Evolutionary conservation across 2,797 vertebrate genomes (phyloP).

Genomic region (Champsocephalus esox): DNA sequence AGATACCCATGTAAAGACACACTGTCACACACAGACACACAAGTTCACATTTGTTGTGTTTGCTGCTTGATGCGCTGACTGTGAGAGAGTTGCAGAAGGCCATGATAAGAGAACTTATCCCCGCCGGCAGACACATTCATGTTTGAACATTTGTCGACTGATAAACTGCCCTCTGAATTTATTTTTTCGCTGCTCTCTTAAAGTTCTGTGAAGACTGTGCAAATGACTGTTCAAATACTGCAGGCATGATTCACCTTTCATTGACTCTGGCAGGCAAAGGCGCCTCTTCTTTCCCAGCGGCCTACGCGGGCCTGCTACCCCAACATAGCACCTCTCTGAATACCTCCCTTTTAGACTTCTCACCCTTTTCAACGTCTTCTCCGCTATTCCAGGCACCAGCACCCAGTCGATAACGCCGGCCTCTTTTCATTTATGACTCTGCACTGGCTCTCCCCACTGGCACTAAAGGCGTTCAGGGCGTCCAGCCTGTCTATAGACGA

Average conservation of each 20-base stretch:
- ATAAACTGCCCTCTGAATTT: conserved; percentile 67
- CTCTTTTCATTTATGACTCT: conserved; percentile 90
- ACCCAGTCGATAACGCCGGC: conserved; percentile 89
- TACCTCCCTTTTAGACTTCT: conserved; percentile 54
- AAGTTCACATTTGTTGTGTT: conserved; percentile 31
- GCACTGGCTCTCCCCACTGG: conserved; percentile 88
- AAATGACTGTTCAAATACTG: conserved; percentile 84
- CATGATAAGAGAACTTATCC: conserved; percentile 77
- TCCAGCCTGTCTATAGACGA: conserved; percentile 83
- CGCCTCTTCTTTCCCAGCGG: conserved; percentile 42
- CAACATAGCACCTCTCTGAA: conserved; percentile 63
- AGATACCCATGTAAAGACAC: conserved; percentile 19
- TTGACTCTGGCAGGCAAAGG: conserved; percentile 54
- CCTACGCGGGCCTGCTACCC: conserved; percentile 41
- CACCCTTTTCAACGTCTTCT: conserved; percentile 51
- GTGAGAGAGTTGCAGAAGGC: conserved; percentile 48
- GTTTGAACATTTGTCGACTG: conserved; percentile 68
- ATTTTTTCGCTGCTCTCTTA: conserved; percentile 67
- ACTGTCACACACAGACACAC: not conserved
- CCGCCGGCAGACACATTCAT: conserved; percentile 51
- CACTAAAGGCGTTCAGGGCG: conserved; percentile 80
- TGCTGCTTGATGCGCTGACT: conserved; percentile 28
- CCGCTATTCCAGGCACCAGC: conserved; percentile 84
- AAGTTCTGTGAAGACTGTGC: conserved; percentile 80
- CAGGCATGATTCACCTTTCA: conserved; percentile 68